phyloP scores from a whole-genome alignment of 35 echinoderm and acorn worm genomes.

The Holothuria glaberrima region DNA sequence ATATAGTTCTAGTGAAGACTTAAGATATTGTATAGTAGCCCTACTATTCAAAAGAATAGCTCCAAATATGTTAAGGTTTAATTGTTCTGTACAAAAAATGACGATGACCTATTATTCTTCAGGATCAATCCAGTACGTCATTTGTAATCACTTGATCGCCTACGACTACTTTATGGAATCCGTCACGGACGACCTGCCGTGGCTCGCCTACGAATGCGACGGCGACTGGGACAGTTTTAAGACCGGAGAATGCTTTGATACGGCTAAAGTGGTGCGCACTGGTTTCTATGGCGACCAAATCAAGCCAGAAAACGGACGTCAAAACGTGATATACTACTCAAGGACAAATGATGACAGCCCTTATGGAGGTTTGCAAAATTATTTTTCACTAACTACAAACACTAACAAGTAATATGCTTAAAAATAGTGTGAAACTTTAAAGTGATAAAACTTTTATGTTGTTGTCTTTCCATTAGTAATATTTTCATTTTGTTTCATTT shows the following conservation, averaged over 20 bases:
- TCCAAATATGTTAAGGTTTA: too few relatives aligned
- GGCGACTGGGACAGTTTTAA: slow-evolving; percentile 37
- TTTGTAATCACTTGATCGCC: slow-evolving; percentile 49
- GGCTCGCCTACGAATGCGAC: slow-evolving; percentile 54
- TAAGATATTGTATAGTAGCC: too few relatives aligned
- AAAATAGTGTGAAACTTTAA: too few relatives aligned
- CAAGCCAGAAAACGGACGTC: slow-evolving; percentile 5
- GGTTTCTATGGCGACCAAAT: slow-evolving; percentile 21
- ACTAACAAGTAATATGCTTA: too few relatives aligned
- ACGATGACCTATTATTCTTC: neutral
- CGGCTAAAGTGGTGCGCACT: neutral
- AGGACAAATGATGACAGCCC: slow-evolving; percentile 14
- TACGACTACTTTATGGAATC: slow-evolving; percentile 48
- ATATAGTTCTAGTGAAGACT: too few relatives aligned
- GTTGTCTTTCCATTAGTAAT: too few relatives aligned
- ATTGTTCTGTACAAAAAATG: too few relatives aligned
- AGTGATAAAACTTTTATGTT: too few relatives aligned
- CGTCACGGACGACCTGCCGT: slow-evolving; percentile 4
- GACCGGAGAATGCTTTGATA: slow-evolving; percentile 49
- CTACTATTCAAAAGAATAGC: too few relatives aligned
- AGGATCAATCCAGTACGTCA: slow-evolving; percentile 38
- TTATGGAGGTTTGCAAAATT: slow-evolving; percentile 21
- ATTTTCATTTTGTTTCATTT: too few relatives aligned
- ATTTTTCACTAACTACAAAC: too few relatives aligned
- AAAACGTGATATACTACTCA: slow-evolving; percentile 51